Evolutionary conservation across 2,797 vertebrate genomes (phyloP).

Genomic region (Bufotes viridis): DNA sequence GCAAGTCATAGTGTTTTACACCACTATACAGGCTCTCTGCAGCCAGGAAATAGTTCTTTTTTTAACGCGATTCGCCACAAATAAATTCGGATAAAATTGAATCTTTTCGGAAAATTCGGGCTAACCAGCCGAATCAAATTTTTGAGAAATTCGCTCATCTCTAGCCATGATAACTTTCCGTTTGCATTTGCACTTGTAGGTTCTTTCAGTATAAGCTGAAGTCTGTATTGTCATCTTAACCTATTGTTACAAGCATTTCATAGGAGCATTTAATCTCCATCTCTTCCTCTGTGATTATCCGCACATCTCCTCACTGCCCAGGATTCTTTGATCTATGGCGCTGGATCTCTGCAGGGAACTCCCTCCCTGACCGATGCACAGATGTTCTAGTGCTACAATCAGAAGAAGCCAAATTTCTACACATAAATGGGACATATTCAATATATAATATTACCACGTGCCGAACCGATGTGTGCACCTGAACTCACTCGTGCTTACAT

Average conservation of each 20-base stretch:
- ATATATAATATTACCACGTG: not conserved
- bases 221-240: not conserved
- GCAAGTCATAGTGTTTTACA: too few species aligned
- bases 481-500: not conserved
- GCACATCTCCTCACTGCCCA: not conserved
- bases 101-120: too few species aligned
- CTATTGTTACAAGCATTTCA: slow-evolving; percentile 10
- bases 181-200: not conserved
- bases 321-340: slow-evolving; percentile 7
- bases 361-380: not conserved
- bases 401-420: not conserved
- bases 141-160: too few species aligned
- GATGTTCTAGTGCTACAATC: not conserved
- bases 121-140: not conserved
- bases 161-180: not conserved
- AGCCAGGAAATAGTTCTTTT: too few species aligned
- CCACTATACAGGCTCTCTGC: too few species aligned
- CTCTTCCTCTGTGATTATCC: not conserved
- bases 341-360: not conserved
- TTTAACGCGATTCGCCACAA: too few species aligned
- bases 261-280: not conserved
- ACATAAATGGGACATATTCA: not conserved
- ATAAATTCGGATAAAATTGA: too few species aligned
- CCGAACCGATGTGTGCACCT: not conserved
- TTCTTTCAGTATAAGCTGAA: not conserved